Percentiles rank a stretch among this genome's conserved stretches.
phyloP scores from a whole-genome alignment of 2,113 vertebrate species.

The Zingel zingel region DNA sequence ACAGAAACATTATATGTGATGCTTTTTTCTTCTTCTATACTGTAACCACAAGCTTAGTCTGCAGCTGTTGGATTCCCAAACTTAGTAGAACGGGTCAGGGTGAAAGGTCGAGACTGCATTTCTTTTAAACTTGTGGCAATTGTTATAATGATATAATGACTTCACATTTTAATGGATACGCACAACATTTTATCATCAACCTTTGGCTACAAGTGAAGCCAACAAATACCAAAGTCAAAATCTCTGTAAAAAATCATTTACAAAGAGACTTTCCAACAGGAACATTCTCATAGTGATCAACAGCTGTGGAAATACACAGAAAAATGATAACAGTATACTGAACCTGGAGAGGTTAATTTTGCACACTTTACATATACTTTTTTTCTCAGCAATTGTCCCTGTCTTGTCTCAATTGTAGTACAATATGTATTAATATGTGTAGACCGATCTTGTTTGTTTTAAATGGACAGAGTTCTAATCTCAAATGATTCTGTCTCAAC shows the following conservation, averaged over 20 bases:
- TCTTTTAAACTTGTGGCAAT: constrained; percentile 54
- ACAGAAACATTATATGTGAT: not conserved
- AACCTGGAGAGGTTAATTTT: not conserved
- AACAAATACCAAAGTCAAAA: constrained; percentile 52
- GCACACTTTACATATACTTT: not conserved
- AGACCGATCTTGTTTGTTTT: not conserved
- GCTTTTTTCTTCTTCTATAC: not conserved
- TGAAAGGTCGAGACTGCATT: constrained; percentile 10
- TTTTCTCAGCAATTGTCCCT: not conserved
- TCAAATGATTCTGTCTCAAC: not conserved
- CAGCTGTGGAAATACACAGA: constrained; percentile 1
- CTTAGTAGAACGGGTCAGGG: not conserved
- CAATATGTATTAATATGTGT: not conserved
- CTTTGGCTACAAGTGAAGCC: constrained; percentile 39
- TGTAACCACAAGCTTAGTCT: not conserved
- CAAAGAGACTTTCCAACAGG: constrained; percentile 3
- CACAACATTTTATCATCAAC: constrained; percentile 32
- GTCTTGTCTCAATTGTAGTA: not conserved
- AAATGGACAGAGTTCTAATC: not conserved
- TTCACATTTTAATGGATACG: constrained; percentile 43
- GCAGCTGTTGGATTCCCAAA: constrained; percentile 18
- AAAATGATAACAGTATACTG: not conserved
- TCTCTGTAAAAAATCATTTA: constrained; percentile 20
- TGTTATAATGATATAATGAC: constrained; percentile 45
- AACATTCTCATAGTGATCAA: constrained; percentile 6